Evolutionary conservation across 2,888 invertebrate species (phyloP).

Genomic region (Syrista parreyssii): DNA sequence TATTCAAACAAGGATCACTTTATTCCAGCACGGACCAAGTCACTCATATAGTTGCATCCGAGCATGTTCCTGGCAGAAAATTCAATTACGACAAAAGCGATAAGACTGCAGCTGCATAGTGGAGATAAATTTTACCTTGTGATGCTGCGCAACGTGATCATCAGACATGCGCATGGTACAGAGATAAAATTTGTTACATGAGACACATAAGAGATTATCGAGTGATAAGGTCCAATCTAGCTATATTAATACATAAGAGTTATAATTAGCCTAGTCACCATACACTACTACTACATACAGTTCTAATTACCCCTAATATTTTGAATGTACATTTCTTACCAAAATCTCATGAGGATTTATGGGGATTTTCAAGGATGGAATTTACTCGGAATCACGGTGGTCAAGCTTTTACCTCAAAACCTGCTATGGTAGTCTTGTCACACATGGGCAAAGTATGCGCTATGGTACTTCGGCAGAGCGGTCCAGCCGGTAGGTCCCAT

Average conservation of each 20-base stretch:
- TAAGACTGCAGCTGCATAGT: slow-evolving; percentile 35
- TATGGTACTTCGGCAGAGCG: slow-evolving; percentile 58
- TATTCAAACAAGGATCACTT: background rate
- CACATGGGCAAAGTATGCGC: slow-evolving; percentile 11
- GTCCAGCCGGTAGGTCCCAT: slow-evolving; percentile 52
- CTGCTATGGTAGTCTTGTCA: background rate
- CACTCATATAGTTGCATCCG: background rate
- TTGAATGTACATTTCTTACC: background rate
- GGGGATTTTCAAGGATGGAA: background rate
- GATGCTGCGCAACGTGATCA: background rate
- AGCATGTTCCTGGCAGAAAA: slow-evolving; percentile 45
- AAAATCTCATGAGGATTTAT: background rate
- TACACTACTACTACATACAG: background rate
- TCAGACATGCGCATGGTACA: background rate
- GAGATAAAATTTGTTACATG: background rate
- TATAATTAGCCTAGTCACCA: background rate
- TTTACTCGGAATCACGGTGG: slow-evolving; percentile 46
- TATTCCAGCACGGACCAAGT: background rate
- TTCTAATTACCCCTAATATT: background rate
- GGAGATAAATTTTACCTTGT: background rate
- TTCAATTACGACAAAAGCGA: slow-evolving; percentile 48
- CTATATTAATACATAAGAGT: background rate
- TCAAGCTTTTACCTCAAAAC: slow-evolving; percentile 36
- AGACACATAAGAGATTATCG: background rate
- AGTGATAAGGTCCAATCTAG: background rate